Conservation (phyloP, 2,113 vertebrate genomes). For the Meriones unguiculatus region DNA sequence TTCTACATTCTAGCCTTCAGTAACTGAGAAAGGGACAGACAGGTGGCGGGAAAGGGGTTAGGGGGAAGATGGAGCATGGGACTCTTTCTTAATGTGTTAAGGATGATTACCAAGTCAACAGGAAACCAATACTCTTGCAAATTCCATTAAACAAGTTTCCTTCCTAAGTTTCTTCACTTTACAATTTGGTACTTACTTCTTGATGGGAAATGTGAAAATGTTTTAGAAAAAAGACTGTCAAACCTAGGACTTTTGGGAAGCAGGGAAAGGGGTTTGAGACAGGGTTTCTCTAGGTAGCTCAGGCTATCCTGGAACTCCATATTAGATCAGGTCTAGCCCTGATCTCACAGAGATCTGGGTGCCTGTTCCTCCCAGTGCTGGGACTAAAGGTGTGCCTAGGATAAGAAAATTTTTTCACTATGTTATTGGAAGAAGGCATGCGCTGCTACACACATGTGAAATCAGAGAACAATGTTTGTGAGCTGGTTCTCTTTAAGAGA, state of each 20-base stretch:
- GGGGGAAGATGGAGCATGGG: neutral
- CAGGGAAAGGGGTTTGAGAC: neutral
- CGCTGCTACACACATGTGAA: neutral
- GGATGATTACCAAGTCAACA: constrained; percentile 7
- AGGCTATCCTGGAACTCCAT: neutral
- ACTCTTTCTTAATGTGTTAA: constrained; percentile 35
- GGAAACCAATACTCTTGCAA: constrained; percentile 50
- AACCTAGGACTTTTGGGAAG: neutral
- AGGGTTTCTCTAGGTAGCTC: neutral
- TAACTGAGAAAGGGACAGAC: constrained; percentile 48
- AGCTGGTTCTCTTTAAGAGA: neutral
- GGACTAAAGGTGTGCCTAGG: neutral
- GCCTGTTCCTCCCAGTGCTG: neutral
- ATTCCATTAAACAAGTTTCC: constrained; percentile 66
- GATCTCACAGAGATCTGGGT: neutral
- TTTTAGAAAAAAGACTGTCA: constrained; percentile 52
- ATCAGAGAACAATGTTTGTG: neutral
- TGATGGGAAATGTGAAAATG: constrained; percentile 49
- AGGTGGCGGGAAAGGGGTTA: too few species aligned
- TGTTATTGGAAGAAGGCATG: neutral
- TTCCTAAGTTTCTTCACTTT: constrained; percentile 69
- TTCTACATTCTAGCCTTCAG: neutral
- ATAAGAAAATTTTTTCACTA: neutral
- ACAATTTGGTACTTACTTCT: constrained; percentile 36
- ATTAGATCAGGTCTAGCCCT: neutral